Conservation (phyloP, 2,888 invertebrate species). For the Tetragnatha montana region DNA sequence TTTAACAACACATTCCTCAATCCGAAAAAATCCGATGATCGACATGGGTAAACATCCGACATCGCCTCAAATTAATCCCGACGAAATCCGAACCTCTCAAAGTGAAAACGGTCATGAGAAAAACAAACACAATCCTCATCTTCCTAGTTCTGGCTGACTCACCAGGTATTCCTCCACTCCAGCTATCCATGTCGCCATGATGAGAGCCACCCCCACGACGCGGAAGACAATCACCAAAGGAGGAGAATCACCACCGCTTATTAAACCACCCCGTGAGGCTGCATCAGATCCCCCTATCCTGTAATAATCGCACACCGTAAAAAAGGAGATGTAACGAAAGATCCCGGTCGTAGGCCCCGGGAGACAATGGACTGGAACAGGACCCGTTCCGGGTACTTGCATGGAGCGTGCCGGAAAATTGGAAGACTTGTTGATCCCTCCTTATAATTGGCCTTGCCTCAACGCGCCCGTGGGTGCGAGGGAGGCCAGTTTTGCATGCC, state of each 20-base stretch:
- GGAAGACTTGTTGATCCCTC: conserved; percentile 65
- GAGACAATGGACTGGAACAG: conserved; percentile 66
- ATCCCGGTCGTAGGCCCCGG: conserved; percentile 63
- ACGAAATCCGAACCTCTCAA: too few species aligned
- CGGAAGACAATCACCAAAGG: too few species aligned
- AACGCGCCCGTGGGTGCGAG: conserved; percentile 27
- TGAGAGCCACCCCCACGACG: neutral
- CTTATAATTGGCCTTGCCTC: conserved; percentile 57
- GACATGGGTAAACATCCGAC: too few species aligned
- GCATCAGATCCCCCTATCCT: too few species aligned
- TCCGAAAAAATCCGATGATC: too few species aligned
- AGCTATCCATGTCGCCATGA: neutral
- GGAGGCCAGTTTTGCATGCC: conserved; percentile 5
- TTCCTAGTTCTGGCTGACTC: too few species aligned
- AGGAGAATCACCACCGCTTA: neutral
- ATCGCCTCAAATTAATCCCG: too few species aligned
- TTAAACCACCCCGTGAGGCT: too few species aligned
- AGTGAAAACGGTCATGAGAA: too few species aligned
- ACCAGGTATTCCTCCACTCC: neutral
- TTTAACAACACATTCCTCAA: too few species aligned
- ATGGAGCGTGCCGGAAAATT: conserved; percentile 62
- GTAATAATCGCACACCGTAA: conserved; percentile 68
- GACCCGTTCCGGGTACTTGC: conserved; percentile 53
- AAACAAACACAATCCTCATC: too few species aligned
- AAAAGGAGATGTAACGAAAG: conserved; percentile 48